Evolutionary conservation across 2,797 vertebrate genomes (phyloP).

Genomic region (Cercopithecus mitis): DNA sequence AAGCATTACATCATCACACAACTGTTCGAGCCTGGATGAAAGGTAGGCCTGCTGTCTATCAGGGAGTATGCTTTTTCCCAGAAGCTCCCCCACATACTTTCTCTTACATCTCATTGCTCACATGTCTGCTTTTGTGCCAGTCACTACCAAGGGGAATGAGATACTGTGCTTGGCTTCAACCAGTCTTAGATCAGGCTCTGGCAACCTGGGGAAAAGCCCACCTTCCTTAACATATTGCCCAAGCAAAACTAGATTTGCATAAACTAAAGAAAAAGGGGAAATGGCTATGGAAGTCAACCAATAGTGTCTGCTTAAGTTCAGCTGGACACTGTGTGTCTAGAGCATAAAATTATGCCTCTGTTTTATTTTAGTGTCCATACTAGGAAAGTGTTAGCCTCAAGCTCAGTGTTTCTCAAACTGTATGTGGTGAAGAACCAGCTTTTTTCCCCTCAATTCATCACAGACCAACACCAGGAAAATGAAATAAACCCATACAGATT

Average conservation of each 20-base stretch:
- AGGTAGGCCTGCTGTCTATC: neutral
- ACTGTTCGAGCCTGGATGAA: neutral
- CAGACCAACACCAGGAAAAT: neutral
- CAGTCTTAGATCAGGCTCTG: neutral
- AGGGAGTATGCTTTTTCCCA: neutral
- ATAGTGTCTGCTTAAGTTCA: neutral
- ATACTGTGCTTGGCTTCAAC: neutral
- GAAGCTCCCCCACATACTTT: neutral
- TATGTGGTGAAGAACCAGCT: neutral
- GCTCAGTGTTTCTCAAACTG: neutral
- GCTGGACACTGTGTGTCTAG: neutral
- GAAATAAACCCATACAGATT: neutral
- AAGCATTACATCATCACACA: neutral
- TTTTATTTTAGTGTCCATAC: conserved; percentile 5
- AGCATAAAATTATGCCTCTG: neutral
- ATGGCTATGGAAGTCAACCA: neutral
- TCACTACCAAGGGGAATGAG: neutral
- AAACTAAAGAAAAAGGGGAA: neutral
- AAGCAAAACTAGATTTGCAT: neutral
- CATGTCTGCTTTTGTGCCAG: neutral
- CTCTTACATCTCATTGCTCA: neutral
- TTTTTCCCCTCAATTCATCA: neutral
- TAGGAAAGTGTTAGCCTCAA: conserved; percentile 15
- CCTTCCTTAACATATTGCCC: neutral
- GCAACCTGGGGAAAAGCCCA: neutral